A percentile compares a stretch with the other conserved stretches of the same genome.
Evolutionary conservation across 2,888 invertebrate species (phyloP).

Genomic region (Ochropacha duplaris): DNA sequence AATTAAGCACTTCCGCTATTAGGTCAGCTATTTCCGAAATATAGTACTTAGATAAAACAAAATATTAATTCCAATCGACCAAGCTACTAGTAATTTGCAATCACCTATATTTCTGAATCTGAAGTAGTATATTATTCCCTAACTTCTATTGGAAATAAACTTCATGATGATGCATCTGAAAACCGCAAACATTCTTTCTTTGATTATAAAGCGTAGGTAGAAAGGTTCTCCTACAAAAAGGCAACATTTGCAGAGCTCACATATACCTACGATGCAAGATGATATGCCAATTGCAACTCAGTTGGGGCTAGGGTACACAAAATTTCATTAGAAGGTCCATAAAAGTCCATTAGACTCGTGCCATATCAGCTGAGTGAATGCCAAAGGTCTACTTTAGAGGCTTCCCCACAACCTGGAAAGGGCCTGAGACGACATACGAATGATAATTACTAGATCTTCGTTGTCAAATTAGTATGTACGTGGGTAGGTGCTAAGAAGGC

Average conservation of each 20-base stretch:
- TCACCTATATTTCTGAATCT: too few species aligned
- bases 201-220: neutral
- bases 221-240: neutral
- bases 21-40: too few species aligned
- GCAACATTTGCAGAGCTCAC: slow-evolving; percentile 8
- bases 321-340: slow-evolving; percentile 58
- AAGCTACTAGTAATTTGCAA: too few species aligned
- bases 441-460: slow-evolving; percentile 6
- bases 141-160: too few species aligned
- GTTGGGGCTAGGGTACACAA: slow-evolving; percentile 45
- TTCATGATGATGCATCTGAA: too few species aligned
- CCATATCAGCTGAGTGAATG: slow-evolving; percentile 43
- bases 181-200: neutral
- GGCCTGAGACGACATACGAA: slow-evolving; percentile 18
- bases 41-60: too few species aligned
- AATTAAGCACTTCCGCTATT: too few species aligned
- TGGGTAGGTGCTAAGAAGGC: neutral
- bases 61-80: too few species aligned
- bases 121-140: too few species aligned
- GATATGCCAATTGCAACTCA: slow-evolving; percentile 54
- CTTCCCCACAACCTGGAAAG: slow-evolving; percentile 22
- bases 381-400: slow-evolving; percentile 47
- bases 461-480: neutral
- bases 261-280: slow-evolving; percentile 25
- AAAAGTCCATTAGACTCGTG: slow-evolving; percentile 60